Evolutionary conservation across 2,888 invertebrate species (phyloP).

Genomic region (Dryocosmus kuriphilus): DNA sequence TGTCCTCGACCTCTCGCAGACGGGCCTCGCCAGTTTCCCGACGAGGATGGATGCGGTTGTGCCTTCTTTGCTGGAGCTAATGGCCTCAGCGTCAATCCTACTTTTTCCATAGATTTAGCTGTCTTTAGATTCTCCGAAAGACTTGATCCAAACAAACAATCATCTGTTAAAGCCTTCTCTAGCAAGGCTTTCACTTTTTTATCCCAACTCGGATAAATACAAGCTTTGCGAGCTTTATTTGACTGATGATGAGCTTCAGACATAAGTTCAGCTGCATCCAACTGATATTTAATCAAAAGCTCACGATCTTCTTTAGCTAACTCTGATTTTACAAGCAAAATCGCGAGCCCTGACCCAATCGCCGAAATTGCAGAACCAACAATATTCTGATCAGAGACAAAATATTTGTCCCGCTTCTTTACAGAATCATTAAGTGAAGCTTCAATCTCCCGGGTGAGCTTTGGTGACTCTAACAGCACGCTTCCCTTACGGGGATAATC

Average conservation of each 20-base stretch:
- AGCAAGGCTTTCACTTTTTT: slow-evolving; percentile 13
- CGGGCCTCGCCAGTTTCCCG: neutral
- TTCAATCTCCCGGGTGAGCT: slow-evolving; percentile 5
- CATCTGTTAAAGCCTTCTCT: neutral
- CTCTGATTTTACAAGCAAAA: too few species aligned
- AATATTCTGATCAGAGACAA: neutral
- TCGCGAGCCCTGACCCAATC: too few species aligned
- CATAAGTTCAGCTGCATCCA: neutral
- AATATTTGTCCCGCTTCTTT: slow-evolving; percentile 16
- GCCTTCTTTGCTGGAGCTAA: too few species aligned
- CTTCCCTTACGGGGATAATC: neutral
- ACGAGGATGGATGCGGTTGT: too few species aligned
- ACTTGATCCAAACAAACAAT: slow-evolving; percentile 15
- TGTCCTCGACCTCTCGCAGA: neutral
- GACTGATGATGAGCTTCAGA: neutral
- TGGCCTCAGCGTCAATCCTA: too few species aligned
- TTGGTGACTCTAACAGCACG: neutral
- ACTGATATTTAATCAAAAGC: neutral
- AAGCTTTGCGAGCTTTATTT: neutral
- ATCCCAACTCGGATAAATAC: slow-evolving; percentile 16
- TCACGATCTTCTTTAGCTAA: neutral
- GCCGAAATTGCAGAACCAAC: neutral
- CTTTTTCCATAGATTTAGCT: slow-evolving; percentile 15
- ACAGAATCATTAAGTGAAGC: neutral
- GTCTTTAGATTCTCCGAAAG: slow-evolving; percentile 19